phyloP scores from a whole-genome alignment of 2,888 invertebrate genomes.

The Bimastos eiseni region DNA sequence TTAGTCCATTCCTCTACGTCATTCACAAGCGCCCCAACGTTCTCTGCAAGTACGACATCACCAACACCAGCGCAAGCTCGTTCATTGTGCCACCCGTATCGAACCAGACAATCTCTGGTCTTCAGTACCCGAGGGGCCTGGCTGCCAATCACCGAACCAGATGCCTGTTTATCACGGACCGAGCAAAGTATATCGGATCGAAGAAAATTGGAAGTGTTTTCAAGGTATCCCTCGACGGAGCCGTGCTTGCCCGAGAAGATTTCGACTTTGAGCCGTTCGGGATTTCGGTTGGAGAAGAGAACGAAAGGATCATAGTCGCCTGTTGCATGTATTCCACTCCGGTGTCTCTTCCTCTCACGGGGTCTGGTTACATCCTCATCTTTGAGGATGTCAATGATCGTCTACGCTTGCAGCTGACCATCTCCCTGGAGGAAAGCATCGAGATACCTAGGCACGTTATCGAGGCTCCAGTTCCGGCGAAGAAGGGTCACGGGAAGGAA shows the following conservation, averaged over 20 bases:
- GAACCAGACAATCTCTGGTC: background rate
- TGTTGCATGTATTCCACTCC: background rate
- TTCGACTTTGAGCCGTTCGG: background rate
- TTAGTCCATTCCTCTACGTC: background rate
- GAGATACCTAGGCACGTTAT: background rate
- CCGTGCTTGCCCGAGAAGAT: background rate
- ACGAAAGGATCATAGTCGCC: conserved; percentile 8
- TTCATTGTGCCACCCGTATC: background rate
- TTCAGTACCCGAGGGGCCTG: background rate
- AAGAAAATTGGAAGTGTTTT: background rate
- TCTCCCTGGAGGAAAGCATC: background rate
- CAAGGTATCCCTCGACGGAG: background rate
- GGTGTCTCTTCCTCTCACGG: background rate
- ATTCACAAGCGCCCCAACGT: background rate
- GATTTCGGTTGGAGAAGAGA: background rate
- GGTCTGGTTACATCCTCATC: background rate
- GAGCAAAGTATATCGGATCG: background rate
- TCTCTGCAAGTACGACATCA: background rate
- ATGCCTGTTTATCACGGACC: background rate
- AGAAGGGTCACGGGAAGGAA: background rate
- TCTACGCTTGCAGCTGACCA: background rate
- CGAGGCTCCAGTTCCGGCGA: background rate
- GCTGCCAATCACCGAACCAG: background rate
- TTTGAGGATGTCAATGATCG: background rate
- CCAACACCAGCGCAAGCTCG: background rate